Evolutionary conservation across 2,888 invertebrate genomes (phyloP), one percentile per base, ranked within the genome.

Genomic region (Cordilura impudica): DNA sequence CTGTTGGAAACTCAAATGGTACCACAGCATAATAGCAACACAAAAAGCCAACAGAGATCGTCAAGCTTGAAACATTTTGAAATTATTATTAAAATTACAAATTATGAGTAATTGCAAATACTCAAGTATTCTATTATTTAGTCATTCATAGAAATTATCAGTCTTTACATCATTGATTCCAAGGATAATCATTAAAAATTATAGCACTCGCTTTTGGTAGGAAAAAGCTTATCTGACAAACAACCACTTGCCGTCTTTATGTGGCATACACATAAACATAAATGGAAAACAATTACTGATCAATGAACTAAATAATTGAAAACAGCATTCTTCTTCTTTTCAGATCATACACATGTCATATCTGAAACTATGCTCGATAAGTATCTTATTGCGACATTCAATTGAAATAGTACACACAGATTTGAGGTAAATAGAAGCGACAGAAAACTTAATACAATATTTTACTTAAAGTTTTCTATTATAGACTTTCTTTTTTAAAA

Each of bases 221-320:
- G 8, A 14, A 31, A 31, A 14, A 14, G 54, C 19, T 19, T 58
- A 31, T 35, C 31, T 35, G 18, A 39, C 39, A 58, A 31, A 58
- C 21, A 58, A 58, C 21, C 31, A 58, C n/a, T 58, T 16, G 51
- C 35, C 18, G 10, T 58, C 8, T n/a, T 54, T 5, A 29, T 58
- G n/a, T n/a, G n/a, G n/a, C 18, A 29, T 29, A 54, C 23, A 53
- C 31, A 60, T 58, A 31, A 60, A 49, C 51, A 60, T 49, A 54
- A 69, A 69, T 69, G 61, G 45, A 5, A 39, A 63, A 45, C 45
- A 71, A 67, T 72, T 72, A 66, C 71, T 54, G 49, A 54, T 67
- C 71, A 77, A 72, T 77, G 77, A 72, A 66, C 39, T 60, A 16
- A 54, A 61, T 77, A 77, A 77, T 77, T 67, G 72, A 63, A 71